Conservation (phyloP, 2,888 invertebrate genomes). For the Ethmia dodecea region DNA sequence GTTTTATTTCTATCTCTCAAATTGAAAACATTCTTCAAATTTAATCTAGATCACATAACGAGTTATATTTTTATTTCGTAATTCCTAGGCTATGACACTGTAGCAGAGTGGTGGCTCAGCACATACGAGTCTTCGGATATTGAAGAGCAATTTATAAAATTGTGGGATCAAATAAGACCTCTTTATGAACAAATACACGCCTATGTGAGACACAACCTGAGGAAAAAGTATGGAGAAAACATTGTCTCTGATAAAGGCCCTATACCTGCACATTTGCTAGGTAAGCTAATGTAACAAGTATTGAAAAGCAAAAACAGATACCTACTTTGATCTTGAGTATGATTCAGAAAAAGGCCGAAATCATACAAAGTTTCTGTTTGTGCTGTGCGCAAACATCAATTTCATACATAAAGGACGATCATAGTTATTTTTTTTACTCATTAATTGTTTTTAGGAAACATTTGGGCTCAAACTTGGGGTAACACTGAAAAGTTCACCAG, state of each 20-base stretch:
- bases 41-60: no score
- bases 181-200: conserved; percentile 90
- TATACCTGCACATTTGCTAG: conserved; percentile 87
- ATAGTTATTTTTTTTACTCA: no score
- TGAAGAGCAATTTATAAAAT: conserved; percentile 79
- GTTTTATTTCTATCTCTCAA: no score
- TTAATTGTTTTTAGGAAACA: conserved; percentile 86
- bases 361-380: no score
- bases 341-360: no score
- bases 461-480: conserved; percentile 90
- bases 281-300: no score
- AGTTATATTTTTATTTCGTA: no score
- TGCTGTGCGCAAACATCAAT: no score
- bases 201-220: conserved; percentile 84
- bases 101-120: conserved; percentile 83
- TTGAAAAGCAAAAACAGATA: no score
- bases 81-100: conserved; percentile 81
- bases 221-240: conserved; percentile 82
- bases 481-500: conserved; percentile 80
- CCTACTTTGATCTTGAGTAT: no score
- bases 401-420: no score
- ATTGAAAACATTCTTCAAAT: no score
- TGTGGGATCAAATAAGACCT: conserved; percentile 87
- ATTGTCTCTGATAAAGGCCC: conserved; percentile 82
- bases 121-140: conserved; percentile 84